A percentile compares a stretch with the other conserved stretches of the same genome.
These are phyloP conservation scores for Platysternon megacephalum DNA, from an alignment of 2,113 vertebrate genomes.

Conservation along the genomic window DNA sequence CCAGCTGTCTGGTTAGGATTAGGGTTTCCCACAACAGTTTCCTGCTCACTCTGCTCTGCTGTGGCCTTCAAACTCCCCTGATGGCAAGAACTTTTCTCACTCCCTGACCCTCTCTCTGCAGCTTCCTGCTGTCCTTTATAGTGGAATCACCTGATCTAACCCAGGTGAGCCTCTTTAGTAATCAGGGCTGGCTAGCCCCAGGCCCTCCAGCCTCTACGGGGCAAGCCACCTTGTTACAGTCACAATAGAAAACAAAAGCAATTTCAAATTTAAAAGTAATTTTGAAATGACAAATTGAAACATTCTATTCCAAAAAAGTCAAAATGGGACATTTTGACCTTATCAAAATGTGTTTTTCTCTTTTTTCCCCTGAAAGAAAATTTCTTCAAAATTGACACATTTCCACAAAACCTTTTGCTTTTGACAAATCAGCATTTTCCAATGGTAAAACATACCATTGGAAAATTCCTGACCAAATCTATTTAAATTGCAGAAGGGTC, in stretches of 20 bases:
- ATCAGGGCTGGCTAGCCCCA: neutral
- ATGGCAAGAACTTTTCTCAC: neutral
- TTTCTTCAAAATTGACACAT: neutral
- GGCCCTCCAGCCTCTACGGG: neutral
- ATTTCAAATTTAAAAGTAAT: neutral
- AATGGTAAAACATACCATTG: neutral
- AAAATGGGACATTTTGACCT: too few species aligned
- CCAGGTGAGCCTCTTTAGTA: neutral
- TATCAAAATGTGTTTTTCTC: neutral
- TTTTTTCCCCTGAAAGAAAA: neutral
- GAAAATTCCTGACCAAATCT: rapidly evolving
- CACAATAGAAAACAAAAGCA: neutral
- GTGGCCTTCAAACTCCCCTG: neutral
- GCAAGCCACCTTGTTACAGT: too few species aligned
- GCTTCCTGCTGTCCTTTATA: neutral
- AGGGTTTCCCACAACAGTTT: neutral
- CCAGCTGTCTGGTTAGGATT: neutral
- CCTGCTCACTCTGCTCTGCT: neutral
- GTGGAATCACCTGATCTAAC: neutral
- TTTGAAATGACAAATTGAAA: neutral
- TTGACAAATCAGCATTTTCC: neutral
- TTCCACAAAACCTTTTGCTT: neutral
- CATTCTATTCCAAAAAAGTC: neutral
- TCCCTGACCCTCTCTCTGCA: neutral
- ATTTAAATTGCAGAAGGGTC: rapidly evolving